These are phyloP conservation scores for Teleogryllus occipitalis DNA, from an alignment of 1,140 invertebrate genomes.

Conservation along the genomic window DNA sequence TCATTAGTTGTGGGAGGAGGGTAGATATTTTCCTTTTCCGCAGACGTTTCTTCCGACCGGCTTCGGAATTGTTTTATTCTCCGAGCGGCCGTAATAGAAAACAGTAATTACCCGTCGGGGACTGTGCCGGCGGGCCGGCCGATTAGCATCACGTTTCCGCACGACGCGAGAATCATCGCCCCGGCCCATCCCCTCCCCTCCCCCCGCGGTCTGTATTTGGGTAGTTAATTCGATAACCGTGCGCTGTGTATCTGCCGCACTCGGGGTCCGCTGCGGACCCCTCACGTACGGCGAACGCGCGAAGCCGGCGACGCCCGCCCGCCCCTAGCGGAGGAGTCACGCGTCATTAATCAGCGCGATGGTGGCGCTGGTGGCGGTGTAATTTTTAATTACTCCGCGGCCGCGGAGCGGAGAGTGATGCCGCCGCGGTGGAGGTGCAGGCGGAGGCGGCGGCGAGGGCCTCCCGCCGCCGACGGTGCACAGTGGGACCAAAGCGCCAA, in stretches of 20 bases:
- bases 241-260: not conserved
- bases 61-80: not conserved
- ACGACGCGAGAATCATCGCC: not conserved
- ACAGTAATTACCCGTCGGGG: not conserved
- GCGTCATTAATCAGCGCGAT: not conserved
- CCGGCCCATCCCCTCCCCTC: too few relatives aligned
- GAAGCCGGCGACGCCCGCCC: not conserved
- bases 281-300: too few relatives aligned
- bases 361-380: not conserved
- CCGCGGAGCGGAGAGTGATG: too few relatives aligned
- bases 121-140: not conserved
- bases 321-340: not conserved
- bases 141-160: not conserved
- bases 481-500: too few relatives aligned
- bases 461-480: not conserved
- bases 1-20: not conserved
- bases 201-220: too few relatives aligned
- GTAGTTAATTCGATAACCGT: not conserved
- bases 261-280: not conserved
- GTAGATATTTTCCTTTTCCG: not conserved
- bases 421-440: too few relatives aligned
- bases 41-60: not conserved
- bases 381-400: not conserved
- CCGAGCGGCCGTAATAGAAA: not conserved
- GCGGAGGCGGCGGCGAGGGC: too few relatives aligned